These are phyloP conservation scores for Ditylenchus weischeri DNA, from an alignment of 2,888 invertebrate species.

Conservation along the genomic window DNA sequence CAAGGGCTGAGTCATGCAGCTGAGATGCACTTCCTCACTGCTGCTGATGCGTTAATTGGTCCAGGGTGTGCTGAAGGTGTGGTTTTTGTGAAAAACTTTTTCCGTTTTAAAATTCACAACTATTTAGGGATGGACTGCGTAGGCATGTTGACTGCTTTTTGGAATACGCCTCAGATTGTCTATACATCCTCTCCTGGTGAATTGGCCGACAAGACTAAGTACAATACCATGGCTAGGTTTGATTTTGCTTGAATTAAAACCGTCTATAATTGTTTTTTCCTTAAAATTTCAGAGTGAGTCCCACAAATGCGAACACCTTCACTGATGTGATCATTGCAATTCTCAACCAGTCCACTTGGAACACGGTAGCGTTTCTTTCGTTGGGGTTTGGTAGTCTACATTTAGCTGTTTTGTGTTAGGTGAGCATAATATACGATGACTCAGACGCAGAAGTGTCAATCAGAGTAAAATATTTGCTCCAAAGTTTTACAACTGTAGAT, in stretches of 20 bases:
- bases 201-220: conserved; percentile 4
- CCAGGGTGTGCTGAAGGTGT: conserved; percentile 24
- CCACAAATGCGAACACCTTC: conserved; percentile 6
- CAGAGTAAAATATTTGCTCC: conserved; percentile 1
- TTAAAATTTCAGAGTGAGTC: not conserved
- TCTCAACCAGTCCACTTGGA: not conserved
- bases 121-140: conserved; percentile 4
- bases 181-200: conserved; percentile 1
- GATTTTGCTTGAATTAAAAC: not conserved
- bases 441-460: not conserved
- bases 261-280: not conserved
- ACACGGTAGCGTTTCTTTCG: not conserved
- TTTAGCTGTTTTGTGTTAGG: not conserved
- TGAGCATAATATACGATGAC: not conserved
- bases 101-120: not conserved
- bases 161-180: not conserved
- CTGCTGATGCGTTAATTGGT: conserved; percentile 20
- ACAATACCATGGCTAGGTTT: conserved; percentile 1
- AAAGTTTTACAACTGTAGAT: not conserved
- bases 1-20: conserved; percentile 17
- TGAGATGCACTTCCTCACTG: conserved; percentile 19
- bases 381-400: not conserved
- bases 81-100: not conserved
- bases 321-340: conserved; percentile 1
- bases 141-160: not conserved